These are phyloP conservation scores for Semicossyphus pulcher DNA, from an alignment of 2,113 vertebrate species.

Conservation along the genomic window DNA sequence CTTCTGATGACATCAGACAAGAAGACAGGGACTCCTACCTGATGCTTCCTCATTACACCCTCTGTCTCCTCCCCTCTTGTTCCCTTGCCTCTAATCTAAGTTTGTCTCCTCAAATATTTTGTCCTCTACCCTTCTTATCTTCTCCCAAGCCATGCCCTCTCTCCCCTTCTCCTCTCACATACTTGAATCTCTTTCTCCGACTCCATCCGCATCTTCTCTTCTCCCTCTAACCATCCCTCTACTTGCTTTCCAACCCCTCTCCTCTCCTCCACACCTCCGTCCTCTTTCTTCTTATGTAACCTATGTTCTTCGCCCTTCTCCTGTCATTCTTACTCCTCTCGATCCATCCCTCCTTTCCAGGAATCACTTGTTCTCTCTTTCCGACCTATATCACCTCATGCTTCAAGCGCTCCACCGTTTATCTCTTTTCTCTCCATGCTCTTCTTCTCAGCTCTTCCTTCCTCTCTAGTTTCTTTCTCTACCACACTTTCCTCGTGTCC, in stretches of 20 bases:
- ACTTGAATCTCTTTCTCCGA: not conserved
- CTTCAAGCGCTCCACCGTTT: no score
- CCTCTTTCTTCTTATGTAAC: no score
- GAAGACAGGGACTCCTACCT: constrained; percentile 55
- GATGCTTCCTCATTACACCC: constrained; percentile 30
- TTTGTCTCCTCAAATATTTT: not conserved
- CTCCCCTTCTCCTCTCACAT: not conserved
- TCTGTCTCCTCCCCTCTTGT: not conserved
- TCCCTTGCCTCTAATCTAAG: not conserved
- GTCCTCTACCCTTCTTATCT: not conserved
- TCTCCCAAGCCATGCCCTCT: not conserved
- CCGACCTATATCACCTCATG: no score
- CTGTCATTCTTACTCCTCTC: not conserved
- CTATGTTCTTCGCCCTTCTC: not conserved
- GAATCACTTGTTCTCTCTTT: no score
- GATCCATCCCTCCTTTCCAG: no score
- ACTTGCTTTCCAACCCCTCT: not conserved
- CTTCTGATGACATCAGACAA: constrained; percentile 74
- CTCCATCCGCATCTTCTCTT: not conserved
- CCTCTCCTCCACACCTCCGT: not conserved
- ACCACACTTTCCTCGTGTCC: not conserved
- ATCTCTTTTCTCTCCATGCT: constrained; percentile 30
- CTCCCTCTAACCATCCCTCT: not conserved
- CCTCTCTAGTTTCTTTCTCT: not conserved
- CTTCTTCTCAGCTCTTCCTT: not conserved